These are phyloP conservation scores for Procavia capensis DNA, from an alignment of 2,113 vertebrate genomes.

Conservation along the genomic window DNA sequence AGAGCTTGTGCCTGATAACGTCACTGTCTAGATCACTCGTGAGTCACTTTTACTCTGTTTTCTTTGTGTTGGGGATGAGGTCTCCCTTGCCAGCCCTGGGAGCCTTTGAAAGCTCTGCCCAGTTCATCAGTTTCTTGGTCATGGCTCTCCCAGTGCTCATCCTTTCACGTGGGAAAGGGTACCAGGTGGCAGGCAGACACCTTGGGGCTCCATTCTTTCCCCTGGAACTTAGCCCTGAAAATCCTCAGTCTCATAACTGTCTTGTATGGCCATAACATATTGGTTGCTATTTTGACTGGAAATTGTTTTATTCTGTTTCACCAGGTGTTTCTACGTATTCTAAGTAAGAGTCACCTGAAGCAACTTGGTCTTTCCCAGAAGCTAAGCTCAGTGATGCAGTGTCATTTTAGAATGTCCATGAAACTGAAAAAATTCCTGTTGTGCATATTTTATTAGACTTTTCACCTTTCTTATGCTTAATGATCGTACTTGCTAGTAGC, in stretches of 20 bases:
- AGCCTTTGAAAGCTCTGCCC: background rate
- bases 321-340: background rate
- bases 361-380: background rate
- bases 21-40: background rate
- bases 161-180: background rate
- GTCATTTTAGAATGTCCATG: background rate
- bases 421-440: background rate
- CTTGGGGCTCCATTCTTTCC: background rate
- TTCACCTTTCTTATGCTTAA: background rate
- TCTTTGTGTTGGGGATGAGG: background rate
- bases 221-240: background rate
- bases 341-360: background rate
- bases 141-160: background rate
- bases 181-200: background rate
- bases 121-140: background rate
- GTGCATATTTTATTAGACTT: background rate
- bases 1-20: background rate
- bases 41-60: background rate
- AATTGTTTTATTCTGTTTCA: background rate
- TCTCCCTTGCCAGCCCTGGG: background rate
- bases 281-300: background rate
- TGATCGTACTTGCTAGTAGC: background rate
- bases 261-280: background rate
- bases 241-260: background rate
- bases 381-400: background rate